Conservation (phyloP, 92 coral and sea anemone species). For the Palythoa grandis region DNA sequence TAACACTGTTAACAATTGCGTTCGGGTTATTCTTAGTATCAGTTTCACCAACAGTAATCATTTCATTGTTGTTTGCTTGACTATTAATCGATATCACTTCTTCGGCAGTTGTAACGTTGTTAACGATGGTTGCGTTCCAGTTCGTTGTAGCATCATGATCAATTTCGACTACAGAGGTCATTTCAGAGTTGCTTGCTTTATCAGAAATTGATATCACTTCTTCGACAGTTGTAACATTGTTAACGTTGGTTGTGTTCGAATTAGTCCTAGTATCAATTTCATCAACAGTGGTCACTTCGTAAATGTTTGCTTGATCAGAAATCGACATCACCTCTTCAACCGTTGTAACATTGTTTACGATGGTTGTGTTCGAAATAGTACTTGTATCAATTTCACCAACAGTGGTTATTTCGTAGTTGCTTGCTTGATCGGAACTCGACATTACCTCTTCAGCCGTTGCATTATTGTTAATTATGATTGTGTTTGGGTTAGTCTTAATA, state of each 20-base stretch:
- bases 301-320: background rate
- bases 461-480: background rate
- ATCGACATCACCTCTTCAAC: background rate
- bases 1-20: background rate
- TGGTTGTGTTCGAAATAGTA: background rate
- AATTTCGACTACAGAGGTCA: too few species aligned
- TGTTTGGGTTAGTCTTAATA: too few species aligned
- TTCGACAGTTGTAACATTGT: background rate
- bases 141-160: background rate
- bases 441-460: background rate
- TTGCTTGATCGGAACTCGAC: background rate
- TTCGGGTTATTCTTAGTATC: background rate
- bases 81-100: background rate
- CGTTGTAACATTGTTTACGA: background rate
- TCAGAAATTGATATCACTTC: background rate
- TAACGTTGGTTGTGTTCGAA: background rate
- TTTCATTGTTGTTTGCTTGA: background rate
- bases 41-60: background rate
- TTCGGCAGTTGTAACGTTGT: background rate
- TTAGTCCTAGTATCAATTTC: background rate
- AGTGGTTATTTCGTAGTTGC: too few species aligned
- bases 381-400: background rate
- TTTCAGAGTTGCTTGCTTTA: too few species aligned
- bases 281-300: background rate
- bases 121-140: background rate